Evolutionary conservation across 2,888 invertebrate genomes (phyloP).

Genomic region (Sarcophaga caerulescens): DNA sequence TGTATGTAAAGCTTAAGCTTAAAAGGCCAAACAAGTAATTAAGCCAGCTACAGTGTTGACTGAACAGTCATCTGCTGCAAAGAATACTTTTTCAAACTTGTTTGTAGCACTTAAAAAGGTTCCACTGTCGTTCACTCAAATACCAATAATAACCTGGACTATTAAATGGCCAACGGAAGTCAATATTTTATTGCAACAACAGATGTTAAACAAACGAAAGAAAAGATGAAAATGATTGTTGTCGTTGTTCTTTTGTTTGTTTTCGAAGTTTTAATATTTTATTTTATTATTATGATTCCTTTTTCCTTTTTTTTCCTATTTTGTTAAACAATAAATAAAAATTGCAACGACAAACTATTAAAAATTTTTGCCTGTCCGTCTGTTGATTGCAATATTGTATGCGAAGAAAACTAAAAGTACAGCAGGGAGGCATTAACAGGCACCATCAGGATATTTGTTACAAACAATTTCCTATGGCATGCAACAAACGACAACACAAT

Average conservation of each 20-base stretch:
- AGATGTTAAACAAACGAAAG: slow-evolving; percentile 11
- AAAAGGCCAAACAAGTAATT: too few relatives aligned
- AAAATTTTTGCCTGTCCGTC: neutral
- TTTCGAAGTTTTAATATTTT: neutral
- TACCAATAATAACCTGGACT: neutral
- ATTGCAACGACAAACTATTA: slow-evolving; percentile 45
- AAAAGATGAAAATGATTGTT: neutral
- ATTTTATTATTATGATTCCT: slow-evolving; percentile 8
- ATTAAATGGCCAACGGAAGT: slow-evolving; percentile 29
- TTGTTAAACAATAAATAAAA: neutral
- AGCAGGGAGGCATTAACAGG: neutral
- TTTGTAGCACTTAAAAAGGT: neutral
- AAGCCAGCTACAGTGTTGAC: too few relatives aligned
- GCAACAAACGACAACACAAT: slow-evolving; percentile 26
- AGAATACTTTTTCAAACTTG: neutral
- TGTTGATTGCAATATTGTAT: slow-evolving; percentile 3
- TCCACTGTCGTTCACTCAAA: neutral
- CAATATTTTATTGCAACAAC: slow-evolving; percentile 37
- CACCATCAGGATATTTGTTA: slow-evolving; percentile 7
- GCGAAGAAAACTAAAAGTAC: neutral
- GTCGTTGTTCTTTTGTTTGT: neutral
- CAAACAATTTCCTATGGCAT: slow-evolving; percentile 45
- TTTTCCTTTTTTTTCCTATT: neutral
- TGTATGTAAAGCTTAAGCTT: too few relatives aligned
- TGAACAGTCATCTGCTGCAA: neutral